phyloP scores from a whole-genome alignment of 2,797 vertebrate species.

The Lepus townsendii region DNA sequence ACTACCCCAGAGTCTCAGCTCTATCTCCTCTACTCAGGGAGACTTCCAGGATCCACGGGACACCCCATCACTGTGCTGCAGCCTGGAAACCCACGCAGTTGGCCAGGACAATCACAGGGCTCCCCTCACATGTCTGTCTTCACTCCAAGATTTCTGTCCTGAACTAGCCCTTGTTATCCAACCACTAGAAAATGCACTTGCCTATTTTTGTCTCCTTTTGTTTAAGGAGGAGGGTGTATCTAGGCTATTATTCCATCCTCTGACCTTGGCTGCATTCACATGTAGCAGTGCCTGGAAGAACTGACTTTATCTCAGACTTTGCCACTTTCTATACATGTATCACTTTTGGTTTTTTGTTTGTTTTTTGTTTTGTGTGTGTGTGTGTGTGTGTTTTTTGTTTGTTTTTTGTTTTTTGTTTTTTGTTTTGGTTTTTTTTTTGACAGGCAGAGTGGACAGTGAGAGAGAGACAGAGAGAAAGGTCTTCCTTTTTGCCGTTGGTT shows the following conservation, averaged over 20 bases:
- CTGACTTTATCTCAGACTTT: background rate
- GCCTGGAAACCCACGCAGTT: background rate
- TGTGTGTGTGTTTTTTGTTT: too few relatives aligned
- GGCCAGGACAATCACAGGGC: accelerated
- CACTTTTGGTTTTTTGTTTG: background rate
- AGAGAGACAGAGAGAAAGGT: too few relatives aligned
- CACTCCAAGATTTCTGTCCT: background rate
- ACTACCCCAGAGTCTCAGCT: background rate
- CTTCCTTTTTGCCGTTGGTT: too few relatives aligned
- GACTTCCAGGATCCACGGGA: background rate
- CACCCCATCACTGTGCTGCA: background rate
- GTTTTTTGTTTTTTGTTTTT: too few relatives aligned
- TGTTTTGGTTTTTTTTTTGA: too few relatives aligned
- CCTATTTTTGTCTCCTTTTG: background rate
- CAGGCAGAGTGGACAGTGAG: too few relatives aligned
- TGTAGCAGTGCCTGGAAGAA: background rate
- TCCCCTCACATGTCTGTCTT: background rate
- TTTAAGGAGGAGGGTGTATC: background rate
- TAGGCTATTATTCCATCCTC: background rate
- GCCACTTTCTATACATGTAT: background rate
- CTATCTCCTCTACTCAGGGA: background rate
- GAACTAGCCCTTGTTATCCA: background rate
- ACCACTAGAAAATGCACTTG: background rate
- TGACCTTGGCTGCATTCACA: background rate
- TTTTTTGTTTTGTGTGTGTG: too few relatives aligned